Evolutionary conservation across 2,888 invertebrate species (phyloP).

Genomic region (Tipula unca): DNA sequence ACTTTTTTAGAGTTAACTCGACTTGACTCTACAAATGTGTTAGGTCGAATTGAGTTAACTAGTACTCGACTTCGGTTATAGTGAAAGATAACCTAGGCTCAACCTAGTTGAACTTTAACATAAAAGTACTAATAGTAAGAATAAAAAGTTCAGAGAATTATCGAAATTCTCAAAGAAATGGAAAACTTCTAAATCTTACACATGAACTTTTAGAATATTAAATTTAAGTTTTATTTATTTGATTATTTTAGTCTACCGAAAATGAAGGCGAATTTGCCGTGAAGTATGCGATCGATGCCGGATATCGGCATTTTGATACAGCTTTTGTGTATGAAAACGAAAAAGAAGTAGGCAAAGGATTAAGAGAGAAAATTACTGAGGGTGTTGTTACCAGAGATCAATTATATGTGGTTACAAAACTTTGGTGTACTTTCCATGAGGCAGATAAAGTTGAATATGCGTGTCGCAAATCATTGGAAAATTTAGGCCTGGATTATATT

Average conservation of each 20-base stretch:
- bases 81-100: no score
- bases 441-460: constrained; percentile 53
- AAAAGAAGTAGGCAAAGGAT: constrained; percentile 41
- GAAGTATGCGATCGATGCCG: constrained; percentile 44
- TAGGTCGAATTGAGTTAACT: no score
- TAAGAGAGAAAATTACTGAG: constrained; percentile 40
- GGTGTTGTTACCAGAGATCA: constrained; percentile 43
- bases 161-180: no score
- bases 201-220: no score
- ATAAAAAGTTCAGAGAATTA: no score
- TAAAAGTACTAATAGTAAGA: no score
- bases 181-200: no score
- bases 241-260: neutral
- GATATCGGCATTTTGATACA: constrained; percentile 49
- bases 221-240: neutral
- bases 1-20: no score
- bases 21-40: no score
- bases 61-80: no score
- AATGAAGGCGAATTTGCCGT: constrained; percentile 26
- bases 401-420: constrained; percentile 36
- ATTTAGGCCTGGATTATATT: constrained; percentile 62
- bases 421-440: constrained; percentile 44
- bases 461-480: constrained; percentile 51
- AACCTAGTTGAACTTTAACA: no score
- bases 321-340: constrained; percentile 46